Conservation (phyloP, 2,888 invertebrate species). For the Dynastes tityus region DNA sequence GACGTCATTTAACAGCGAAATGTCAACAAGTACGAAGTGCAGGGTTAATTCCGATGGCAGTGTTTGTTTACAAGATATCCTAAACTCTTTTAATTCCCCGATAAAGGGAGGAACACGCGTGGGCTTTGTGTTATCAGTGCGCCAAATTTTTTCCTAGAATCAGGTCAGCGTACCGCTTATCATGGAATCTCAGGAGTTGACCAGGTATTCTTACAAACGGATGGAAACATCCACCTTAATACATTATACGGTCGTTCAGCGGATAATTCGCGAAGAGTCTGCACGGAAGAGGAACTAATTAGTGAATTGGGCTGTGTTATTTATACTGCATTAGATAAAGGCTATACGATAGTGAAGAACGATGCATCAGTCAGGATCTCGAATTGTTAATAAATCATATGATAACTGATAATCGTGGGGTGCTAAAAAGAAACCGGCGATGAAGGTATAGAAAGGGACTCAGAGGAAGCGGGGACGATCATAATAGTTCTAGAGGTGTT, state of each 20-base stretch:
- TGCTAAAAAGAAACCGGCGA: conserved; percentile 81
- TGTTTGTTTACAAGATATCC: conserved; percentile 83
- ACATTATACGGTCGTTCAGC: conserved; percentile 71
- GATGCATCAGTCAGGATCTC: conserved; percentile 87
- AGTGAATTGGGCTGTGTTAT: conserved; percentile 83
- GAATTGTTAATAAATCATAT: conserved; percentile 90
- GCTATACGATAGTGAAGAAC: conserved; percentile 89
- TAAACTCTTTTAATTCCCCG: conserved; percentile 90
- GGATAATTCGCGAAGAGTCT: conserved; percentile 56
- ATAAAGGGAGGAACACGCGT: conserved; percentile 96
- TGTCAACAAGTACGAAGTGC: conserved; percentile 66
- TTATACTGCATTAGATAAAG: conserved; percentile 92
- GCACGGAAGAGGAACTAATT: conserved; percentile 65
- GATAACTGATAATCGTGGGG: conserved; percentile 74
- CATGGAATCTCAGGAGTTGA: conserved; percentile 70
- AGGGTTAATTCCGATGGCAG: conserved; percentile 75
- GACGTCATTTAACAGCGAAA: conserved; percentile 54
- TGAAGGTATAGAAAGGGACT: conserved; percentile 93
- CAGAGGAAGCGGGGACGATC: conserved; percentile 81
- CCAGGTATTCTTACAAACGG: conserved; percentile 84
- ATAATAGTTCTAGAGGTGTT: conserved; percentile 36
- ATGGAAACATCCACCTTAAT: conserved; percentile 83
- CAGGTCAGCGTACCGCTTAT: conserved; percentile 61
- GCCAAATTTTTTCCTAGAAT: conserved; percentile 74
- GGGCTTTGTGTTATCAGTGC: conserved; percentile 94